Conservation (phyloP, 2,888 invertebrate genomes). For the Sphaeridia pumilis region DNA sequence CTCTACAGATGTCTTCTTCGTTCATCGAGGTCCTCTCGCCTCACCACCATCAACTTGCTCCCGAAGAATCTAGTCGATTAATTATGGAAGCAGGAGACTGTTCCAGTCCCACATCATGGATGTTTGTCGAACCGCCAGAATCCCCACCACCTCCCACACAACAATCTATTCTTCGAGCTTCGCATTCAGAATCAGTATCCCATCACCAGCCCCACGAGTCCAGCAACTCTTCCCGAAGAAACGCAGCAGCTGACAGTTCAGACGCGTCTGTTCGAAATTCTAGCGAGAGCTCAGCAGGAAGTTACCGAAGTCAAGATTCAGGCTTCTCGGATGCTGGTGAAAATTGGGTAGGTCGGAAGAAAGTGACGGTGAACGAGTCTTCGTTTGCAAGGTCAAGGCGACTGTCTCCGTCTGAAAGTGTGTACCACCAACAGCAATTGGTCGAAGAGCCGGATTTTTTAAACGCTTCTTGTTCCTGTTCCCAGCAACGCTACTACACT, state of each 20-base stretch:
- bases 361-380: not conserved
- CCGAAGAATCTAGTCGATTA: slow-evolving; percentile 26
- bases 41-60: not conserved
- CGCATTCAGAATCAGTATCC: slow-evolving; percentile 3
- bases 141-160: slow-evolving; percentile 8
- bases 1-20: slow-evolving; percentile 3
- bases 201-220: not conserved
- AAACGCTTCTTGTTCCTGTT: slow-evolving; percentile 1
- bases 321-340: slow-evolving; percentile 65
- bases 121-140: slow-evolving; percentile 21
- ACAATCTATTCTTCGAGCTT: slow-evolving; percentile 9
- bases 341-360: slow-evolving; percentile 11
- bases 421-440: not conserved
- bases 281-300: slow-evolving; percentile 39
- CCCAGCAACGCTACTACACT: not conserved
- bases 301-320: slow-evolving; percentile 65
- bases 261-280: slow-evolving; percentile 26
- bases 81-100: slow-evolving; percentile 35
- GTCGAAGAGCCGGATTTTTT: not conserved
- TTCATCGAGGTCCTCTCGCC: not conserved
- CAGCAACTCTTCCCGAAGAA: not conserved
- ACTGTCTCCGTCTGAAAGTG: not conserved
- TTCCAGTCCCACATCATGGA: slow-evolving; percentile 34
- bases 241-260: slow-evolving; percentile 2
- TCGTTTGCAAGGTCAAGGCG: not conserved